phyloP scores from a whole-genome alignment of 2,797 vertebrate species.

The Hippoglossus hippoglossus region DNA sequence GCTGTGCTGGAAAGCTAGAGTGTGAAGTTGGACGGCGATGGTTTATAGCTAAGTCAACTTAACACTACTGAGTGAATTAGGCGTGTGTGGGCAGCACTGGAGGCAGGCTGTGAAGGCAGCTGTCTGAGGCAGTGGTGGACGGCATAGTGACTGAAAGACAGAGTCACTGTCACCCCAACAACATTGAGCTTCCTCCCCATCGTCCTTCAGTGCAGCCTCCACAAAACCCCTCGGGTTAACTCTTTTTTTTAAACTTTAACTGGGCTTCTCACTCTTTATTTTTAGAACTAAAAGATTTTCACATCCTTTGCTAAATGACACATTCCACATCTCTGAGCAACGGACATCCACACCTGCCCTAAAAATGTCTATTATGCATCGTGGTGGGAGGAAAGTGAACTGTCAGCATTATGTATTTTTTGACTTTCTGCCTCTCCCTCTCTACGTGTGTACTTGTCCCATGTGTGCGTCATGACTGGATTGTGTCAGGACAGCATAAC shows the following conservation, averaged over 20 bases:
- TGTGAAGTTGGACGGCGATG: constrained; percentile 67
- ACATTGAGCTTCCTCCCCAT: constrained; percentile 7
- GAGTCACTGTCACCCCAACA: constrained; percentile 39
- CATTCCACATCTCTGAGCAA: constrained; percentile 12
- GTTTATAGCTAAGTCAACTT: constrained; percentile 73
- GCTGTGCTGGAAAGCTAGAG: constrained; percentile 70
- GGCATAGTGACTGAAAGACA: constrained; percentile 4
- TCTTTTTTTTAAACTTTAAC: constrained; percentile 26
- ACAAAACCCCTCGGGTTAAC: constrained; percentile 11
- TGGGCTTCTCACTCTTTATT: constrained; percentile 1
- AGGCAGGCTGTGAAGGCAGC: constrained; percentile 74
- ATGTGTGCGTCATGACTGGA: constrained; percentile 59
- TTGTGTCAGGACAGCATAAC: constrained; percentile 70
- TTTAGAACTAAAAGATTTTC: constrained; percentile 20
- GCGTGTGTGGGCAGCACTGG: constrained; percentile 70
- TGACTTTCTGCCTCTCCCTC: constrained; percentile 30
- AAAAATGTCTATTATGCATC: constrained; percentile 56
- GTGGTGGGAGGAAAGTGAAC: constrained; percentile 44
- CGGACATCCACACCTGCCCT: constrained; percentile 54
- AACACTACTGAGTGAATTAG: constrained; percentile 71
- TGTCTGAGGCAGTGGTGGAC: constrained; percentile 65
- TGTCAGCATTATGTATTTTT: constrained; percentile 60
- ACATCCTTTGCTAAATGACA: constrained; percentile 18
- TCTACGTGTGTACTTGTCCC: constrained; percentile 53
- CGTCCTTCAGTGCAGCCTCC: constrained; percentile 4